Base-by-base conservation (phyloP, 2,113 vertebrate genomes). In the Eidolon helvum region DNA sequence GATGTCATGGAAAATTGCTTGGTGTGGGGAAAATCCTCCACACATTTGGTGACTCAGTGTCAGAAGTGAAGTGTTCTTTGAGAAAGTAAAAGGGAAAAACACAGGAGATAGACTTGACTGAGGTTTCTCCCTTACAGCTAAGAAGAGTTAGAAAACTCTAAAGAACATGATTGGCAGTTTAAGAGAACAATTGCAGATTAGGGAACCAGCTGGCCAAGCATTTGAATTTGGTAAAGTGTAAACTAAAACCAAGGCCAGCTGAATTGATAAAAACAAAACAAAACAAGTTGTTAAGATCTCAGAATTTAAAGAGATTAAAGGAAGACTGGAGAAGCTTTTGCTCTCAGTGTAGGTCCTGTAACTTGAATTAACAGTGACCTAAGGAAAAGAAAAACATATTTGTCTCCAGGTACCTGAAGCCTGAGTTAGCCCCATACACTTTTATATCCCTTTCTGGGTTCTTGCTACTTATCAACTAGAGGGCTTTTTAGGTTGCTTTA, bases 211-310 rank as follows among this genome's bases (percentile, higher is more conserved):
- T 96, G 30, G 63, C n/a, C 38, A 61, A 80, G 53, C 18, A 43
- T 94, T 97, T 87, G 79, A 55, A 86, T 95, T 92, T 94, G 53
- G 68, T 95, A 3, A 95, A 96, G 59, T 97, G 94, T 94, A 57
- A 93, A 83, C 12, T 89, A 68, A 97, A 96, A 93, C 80, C 50
- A 89, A 87, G 91, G 78, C 55, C 90, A 80, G 43, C 65, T 87
- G 79, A 90, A 96, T 90, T 33, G 22, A 33, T 66, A 38, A 90
- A 89, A 87, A 86, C 40, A 93, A 91, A 93, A 65, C 21, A 61
- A 74, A 93, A 59, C 33, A 71, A 80, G 12, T 68, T 59, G 57
- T 79, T 19, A 89, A 57, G 45, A 45, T 82, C 55, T 77, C 10
- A 53, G 40, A 45, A 26, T n/a, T 88, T 95, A 74, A 83, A 63